Evolutionary conservation across 2,888 invertebrate species (phyloP).

Genomic region (Sarcophaga rosellei): DNA sequence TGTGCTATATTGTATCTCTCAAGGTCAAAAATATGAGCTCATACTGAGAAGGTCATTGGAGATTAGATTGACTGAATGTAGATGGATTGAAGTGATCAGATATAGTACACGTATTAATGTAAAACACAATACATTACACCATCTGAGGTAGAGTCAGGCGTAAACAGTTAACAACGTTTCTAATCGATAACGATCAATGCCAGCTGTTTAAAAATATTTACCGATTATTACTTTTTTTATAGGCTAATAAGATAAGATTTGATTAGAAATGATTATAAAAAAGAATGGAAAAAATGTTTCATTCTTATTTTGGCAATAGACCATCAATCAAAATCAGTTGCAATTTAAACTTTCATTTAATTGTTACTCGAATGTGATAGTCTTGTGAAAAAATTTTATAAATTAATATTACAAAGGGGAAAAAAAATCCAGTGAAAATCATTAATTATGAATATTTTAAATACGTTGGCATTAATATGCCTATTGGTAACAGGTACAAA

Average conservation of each 20-base stretch:
- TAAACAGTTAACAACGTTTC: not conserved
- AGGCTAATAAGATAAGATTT: slow-evolving; percentile 51
- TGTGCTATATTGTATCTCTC: too few species aligned
- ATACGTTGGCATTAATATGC: slow-evolving; percentile 19
- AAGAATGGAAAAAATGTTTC: not conserved
- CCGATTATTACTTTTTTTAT: not conserved
- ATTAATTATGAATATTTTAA: slow-evolving; percentile 54
- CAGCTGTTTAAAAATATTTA: not conserved
- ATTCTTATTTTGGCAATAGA: slow-evolving; percentile 10
- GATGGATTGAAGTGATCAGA: too few species aligned
- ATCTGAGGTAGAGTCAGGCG: not conserved
- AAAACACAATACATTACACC: too few species aligned
- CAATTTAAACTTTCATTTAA: slow-evolving; percentile 12
- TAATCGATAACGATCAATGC: not conserved
- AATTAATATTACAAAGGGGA: not conserved
- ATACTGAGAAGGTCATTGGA: too few species aligned
- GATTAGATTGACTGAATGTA: too few species aligned
- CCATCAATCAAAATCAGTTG: slow-evolving; percentile 44
- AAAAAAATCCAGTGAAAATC: not conserved
- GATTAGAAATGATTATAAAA: slow-evolving; percentile 45
- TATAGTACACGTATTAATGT: too few species aligned
- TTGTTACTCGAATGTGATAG: slow-evolving; percentile 18
- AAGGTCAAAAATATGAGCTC: too few species aligned
- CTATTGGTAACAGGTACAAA: slow-evolving; percentile 54
- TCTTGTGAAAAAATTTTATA: not conserved